Percentiles rank a stretch among this genome's conserved stretches.
phyloP scores from a whole-genome alignment of 2,888 invertebrate species.

The Drosophila recens region DNA sequence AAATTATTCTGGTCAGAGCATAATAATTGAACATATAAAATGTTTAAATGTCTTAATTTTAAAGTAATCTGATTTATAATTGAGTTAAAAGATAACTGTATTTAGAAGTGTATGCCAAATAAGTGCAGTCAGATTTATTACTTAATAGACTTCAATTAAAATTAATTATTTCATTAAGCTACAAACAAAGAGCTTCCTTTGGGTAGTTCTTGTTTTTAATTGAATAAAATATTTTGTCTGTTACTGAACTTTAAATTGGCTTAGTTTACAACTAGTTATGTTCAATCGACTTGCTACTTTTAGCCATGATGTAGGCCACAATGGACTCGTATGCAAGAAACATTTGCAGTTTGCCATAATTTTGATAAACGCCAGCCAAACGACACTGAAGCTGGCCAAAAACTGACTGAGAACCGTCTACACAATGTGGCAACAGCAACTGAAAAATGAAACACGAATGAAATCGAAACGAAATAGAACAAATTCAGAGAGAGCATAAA shows the following conservation, averaged over 20 bases:
- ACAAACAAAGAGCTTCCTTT: background rate
- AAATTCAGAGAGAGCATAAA: constrained; percentile 1
- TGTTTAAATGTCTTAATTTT: background rate
- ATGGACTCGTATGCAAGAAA: background rate
- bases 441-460: constrained; percentile 20
- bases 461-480: constrained; percentile 26
- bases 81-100: background rate
- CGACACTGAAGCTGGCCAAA: constrained; percentile 35
- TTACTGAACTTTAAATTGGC: too few species aligned
- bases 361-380: constrained; percentile 29
- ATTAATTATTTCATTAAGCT: background rate
- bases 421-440: background rate
- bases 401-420: constrained; percentile 33
- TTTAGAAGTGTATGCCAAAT: background rate
- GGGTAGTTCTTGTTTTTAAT: background rate
- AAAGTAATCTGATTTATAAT: background rate
- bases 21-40: background rate
- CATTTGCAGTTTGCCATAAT: constrained; percentile 1
- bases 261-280: background rate
- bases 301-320: constrained; percentile 4
- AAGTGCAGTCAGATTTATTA: background rate
- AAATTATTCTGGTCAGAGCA: background rate
- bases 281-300: background rate
- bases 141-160: background rate
- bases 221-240: background rate